Conservation (phyloP, 2,888 invertebrate genomes). For the Papilio demoleus region DNA sequence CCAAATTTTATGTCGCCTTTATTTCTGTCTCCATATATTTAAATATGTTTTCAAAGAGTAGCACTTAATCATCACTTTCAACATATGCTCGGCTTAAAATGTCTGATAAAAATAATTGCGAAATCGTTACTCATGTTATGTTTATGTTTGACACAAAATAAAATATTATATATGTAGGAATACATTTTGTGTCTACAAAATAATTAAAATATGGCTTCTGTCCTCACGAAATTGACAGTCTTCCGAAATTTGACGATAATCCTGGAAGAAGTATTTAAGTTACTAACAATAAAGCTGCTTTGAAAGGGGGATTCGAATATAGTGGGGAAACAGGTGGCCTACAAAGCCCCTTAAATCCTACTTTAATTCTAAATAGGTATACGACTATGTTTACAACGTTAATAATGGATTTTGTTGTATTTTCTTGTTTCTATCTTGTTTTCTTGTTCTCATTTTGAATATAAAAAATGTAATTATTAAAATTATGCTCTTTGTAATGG, state of each 20-base stretch:
- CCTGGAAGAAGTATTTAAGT: not conserved
- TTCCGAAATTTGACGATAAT: slow-evolving; percentile 15
- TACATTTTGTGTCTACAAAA: not conserved
- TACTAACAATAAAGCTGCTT: not conserved
- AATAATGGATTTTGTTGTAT: not conserved
- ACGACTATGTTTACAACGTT: not conserved
- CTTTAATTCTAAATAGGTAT: not conserved
- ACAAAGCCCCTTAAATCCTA: not conserved
- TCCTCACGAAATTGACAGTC: not conserved
- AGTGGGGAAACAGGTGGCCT: not conserved
- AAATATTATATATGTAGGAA: not conserved
- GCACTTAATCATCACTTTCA: slow-evolving; percentile 59
- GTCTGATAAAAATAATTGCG: not conserved
- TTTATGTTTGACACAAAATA: not conserved
- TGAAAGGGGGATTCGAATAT: not conserved
- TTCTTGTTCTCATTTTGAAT: not conserved
- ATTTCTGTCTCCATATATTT: slow-evolving; percentile 68
- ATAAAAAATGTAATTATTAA: not conserved
- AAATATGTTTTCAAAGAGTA: slow-evolving; percentile 57
- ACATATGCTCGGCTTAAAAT: slow-evolving; percentile 33
- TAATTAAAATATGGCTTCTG: not conserved
- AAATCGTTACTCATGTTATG: slow-evolving; percentile 10
- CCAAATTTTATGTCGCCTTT: slow-evolving; percentile 65
- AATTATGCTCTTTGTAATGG: not conserved
- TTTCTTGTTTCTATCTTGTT: not conserved